Base-by-base conservation (phyloP, 2,113 vertebrate species). In the Indicator indicator region DNA sequence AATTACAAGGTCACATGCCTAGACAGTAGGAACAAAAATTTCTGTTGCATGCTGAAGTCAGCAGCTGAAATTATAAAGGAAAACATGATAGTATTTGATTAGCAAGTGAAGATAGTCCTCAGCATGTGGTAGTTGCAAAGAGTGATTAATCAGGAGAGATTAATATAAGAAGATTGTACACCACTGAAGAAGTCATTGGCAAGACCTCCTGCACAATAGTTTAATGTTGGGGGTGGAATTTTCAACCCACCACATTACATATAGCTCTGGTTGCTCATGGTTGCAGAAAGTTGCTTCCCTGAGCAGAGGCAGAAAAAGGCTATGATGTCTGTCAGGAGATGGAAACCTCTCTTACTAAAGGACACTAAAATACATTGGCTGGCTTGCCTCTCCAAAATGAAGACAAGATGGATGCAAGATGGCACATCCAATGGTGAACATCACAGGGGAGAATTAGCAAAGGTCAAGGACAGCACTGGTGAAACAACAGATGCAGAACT, bases 351-450 rank as follows among this genome's bases (percentile, higher is more conserved):
- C 0, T 3, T 33, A 50, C 14, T 65, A 32, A 52, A 79, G 70
- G 74, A 86, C 30, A 50, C 40, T 27, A 14, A 42, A 85, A 93
- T 75, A 38, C 5, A 1, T 5, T 56, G 46, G 16, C 72, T 77
- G 52, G 60, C 48, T 94, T 52, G 38, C 56, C 85, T 67, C 59
- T 50, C 52, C 36, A 64, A 79, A 80, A 50, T 20, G 36, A 86
- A 93, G 69, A 52, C 40, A 75, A 69, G 59, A 58, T 64, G 38
- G 75, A 60, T 59, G 28, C 42, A 93, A 83, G 11, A 68, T 38
- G 44, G 83, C 83, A 68, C 32, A 60, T 91, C 71, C 89, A 83
- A 93, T 83, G 73, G 72, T 32, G 68, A 93, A 74, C 69, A 81
- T 68, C 20, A 16, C 67, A 81, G 65, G 44, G 70, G 67, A 84